Evolutionary conservation across 2,113 vertebrate genomes (phyloP).

Genomic region (Hippolais icterina): DNA sequence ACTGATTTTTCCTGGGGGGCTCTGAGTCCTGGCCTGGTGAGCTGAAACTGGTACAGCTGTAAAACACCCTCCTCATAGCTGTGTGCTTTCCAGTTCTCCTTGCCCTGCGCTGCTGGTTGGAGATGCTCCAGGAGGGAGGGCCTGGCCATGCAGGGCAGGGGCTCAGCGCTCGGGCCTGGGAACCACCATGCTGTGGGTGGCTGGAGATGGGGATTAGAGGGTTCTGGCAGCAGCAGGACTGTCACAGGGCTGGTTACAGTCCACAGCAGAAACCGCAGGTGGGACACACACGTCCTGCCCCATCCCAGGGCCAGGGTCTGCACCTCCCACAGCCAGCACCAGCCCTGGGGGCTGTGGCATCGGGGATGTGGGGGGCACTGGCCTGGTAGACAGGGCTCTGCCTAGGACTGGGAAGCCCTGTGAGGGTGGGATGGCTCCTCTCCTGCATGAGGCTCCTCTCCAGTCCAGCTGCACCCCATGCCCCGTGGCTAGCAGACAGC

Average conservation of each 20-base stretch:
- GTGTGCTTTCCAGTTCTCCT: not conserved
- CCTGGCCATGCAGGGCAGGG: not conserved
- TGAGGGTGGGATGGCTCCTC: not conserved
- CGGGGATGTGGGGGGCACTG: not conserved
- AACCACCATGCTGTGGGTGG: not conserved
- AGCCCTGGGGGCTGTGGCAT: not conserved
- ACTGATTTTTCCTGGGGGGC: not conserved
- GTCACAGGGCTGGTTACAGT: not conserved
- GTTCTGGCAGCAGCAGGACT: not conserved
- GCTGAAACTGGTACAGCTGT: not conserved
- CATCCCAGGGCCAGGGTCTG: not conserved
- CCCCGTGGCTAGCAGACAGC: not conserved
- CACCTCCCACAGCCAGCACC: rapidly evolving
- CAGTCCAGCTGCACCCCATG: rapidly evolving
- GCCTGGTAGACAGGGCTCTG: not conserved
- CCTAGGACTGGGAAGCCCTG: not conserved
- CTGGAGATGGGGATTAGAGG: not conserved
- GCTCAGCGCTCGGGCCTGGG: rapidly evolving
- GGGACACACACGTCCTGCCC: not conserved
- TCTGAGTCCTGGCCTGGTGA: not conserved
- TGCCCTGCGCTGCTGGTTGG: rapidly evolving
- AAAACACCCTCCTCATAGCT: not conserved
- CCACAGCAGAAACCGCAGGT: not conserved
- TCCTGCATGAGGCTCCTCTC: not conserved
- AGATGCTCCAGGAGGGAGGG: not conserved